A percentile compares a stretch with the other conserved stretches of the same genome.
Conservation (phyloP, 2,113 vertebrate species). For the Anoplopoma fimbria region DNA sequence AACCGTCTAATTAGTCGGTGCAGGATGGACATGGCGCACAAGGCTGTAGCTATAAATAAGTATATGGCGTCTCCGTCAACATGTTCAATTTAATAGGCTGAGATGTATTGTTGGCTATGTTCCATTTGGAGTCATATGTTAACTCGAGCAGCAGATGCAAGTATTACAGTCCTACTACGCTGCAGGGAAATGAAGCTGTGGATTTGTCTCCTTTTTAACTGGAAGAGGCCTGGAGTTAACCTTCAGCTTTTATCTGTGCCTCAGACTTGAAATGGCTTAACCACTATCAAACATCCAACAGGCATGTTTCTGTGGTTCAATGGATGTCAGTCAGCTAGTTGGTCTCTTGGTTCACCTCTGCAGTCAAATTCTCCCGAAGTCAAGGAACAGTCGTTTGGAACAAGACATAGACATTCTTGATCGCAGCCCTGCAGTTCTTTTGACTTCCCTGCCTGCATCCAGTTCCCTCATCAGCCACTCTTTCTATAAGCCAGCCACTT, state of each 20-base stretch:
- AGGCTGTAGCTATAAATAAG: conserved; percentile 59
- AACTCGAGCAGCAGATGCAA: conserved; percentile 40
- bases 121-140: conserved; percentile 45
- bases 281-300: not conserved
- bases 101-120: conserved; percentile 37
- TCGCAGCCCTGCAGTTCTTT: not conserved
- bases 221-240: not conserved
- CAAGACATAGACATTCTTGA: not conserved
- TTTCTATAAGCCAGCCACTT: not conserved
- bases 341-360: not conserved
- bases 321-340: not conserved
- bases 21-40: conserved; percentile 25
- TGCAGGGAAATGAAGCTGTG: not conserved
- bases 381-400: not conserved
- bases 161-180: not conserved
- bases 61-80: conserved; percentile 31
- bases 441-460: not conserved
- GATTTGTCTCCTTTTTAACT: conserved; percentile 11
- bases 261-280: not conserved
- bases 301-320: not conserved
- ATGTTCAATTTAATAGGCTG: conserved; percentile 49
- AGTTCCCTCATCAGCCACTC: not conserved
- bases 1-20: conserved; percentile 31
- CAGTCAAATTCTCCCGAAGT: not conserved
- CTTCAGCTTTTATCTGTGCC: not conserved